Percentiles rank a stretch among this genome's conserved stretches.
phyloP scores from a whole-genome alignment of 2,888 invertebrate genomes.

The Diabrotica balteata region DNA sequence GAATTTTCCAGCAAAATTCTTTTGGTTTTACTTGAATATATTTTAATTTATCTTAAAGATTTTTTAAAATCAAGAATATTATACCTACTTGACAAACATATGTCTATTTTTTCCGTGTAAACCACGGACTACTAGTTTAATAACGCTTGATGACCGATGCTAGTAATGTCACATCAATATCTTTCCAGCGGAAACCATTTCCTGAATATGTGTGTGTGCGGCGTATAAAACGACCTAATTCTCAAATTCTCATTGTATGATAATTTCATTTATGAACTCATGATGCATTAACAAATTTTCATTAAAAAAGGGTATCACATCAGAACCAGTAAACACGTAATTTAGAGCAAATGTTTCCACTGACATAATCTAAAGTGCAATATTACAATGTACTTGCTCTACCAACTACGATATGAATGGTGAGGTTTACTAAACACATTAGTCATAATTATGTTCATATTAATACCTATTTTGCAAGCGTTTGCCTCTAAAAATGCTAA shows the following conservation, averaged over 20 bases:
- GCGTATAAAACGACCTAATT: no score
- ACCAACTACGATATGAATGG: slow-evolving; percentile 45
- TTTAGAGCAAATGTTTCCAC: slow-evolving; percentile 46
- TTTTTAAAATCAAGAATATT: no score
- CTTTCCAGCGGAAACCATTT: no score
- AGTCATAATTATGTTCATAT: slow-evolving; percentile 50
- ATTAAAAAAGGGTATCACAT: slow-evolving; percentile 16
- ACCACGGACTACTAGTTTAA: no score
- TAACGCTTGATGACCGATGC: no score
- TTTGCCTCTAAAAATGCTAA: slow-evolving; percentile 13
- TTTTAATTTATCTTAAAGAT: no score
- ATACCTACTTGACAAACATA: no score
- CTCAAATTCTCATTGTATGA: slow-evolving; percentile 5
- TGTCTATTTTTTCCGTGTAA: no score
- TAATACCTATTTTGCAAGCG: slow-evolving; percentile 37
- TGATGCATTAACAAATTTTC: slow-evolving; percentile 5
- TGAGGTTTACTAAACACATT: slow-evolving; percentile 51
- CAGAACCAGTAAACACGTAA: slow-evolving; percentile 16
- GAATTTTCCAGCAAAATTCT: no score
- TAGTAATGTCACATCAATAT: no score
- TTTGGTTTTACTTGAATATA: no score
- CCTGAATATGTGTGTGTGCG: no score
- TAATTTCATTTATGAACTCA: slow-evolving; percentile 14
- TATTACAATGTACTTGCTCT: slow-evolving; percentile 34
- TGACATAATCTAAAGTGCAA: slow-evolving; percentile 48